Evolutionary conservation across 2,888 invertebrate species (phyloP).

Genomic region (Galerucella nymphaeae): DNA sequence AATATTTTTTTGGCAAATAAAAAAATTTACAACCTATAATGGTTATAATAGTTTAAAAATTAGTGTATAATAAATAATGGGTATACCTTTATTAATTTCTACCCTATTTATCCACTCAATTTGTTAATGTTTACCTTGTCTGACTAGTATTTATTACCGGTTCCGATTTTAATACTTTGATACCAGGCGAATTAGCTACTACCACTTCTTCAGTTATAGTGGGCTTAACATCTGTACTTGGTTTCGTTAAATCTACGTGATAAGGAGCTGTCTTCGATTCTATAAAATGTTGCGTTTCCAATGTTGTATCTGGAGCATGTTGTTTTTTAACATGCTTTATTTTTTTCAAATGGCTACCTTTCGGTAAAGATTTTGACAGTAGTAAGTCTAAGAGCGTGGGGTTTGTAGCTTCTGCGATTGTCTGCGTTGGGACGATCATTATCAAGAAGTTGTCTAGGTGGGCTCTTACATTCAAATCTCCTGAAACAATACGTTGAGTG

Average conservation of each 20-base stretch:
- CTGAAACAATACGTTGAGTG: slow-evolving; percentile 23
- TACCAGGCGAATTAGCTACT: slow-evolving; percentile 55
- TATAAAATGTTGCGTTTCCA: slow-evolving; percentile 69
- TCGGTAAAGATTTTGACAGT: slow-evolving; percentile 56
- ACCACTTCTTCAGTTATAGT: slow-evolving; percentile 51
- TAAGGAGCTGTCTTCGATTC: slow-evolving; percentile 76
- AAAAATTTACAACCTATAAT: no score
- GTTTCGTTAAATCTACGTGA: slow-evolving; percentile 71
- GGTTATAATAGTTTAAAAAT: background rate
- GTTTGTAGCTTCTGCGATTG: slow-evolving; percentile 37
- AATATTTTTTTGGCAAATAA: no score
- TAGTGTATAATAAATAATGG: background rate
- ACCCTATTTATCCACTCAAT: background rate
- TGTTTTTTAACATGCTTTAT: slow-evolving; percentile 45
- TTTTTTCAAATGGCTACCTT: slow-evolving; percentile 41
- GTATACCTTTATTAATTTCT: no score
- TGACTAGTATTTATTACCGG: background rate
- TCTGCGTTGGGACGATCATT: slow-evolving; percentile 65
- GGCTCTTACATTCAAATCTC: slow-evolving; percentile 72
- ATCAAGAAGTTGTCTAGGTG: slow-evolving; percentile 81
- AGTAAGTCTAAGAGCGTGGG: slow-evolving; percentile 53
- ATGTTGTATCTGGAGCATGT: slow-evolving; percentile 16
- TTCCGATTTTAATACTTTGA: slow-evolving; percentile 50
- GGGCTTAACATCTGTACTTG: slow-evolving; percentile 49
- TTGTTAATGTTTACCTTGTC: slow-evolving; percentile 14